These are phyloP conservation scores for Theodoxus fluviatilis DNA, from an alignment of 2,888 invertebrate species.

Conservation along the genomic window DNA sequence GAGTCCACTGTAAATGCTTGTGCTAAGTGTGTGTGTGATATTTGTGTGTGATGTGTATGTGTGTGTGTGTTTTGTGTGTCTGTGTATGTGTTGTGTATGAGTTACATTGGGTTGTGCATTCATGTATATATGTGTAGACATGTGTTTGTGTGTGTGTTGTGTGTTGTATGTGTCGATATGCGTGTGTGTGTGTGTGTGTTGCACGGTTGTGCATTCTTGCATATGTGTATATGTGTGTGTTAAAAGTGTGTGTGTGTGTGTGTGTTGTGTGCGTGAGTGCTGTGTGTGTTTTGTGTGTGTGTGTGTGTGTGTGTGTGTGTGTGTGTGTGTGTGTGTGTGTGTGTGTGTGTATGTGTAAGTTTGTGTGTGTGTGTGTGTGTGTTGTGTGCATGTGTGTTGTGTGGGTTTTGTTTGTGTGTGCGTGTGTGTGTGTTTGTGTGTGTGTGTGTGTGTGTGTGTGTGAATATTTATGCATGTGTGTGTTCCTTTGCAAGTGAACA, in stretches of 20 bases:
- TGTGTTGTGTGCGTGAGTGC: too few relatives aligned
- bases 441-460: slow-evolving; percentile 6
- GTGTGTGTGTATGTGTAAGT: slow-evolving; percentile 11
- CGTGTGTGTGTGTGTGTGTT: slow-evolving; percentile 4
- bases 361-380: not conserved
- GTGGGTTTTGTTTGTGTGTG: not conserved
- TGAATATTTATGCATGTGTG: slow-evolving; percentile 7
- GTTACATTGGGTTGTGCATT: not conserved
- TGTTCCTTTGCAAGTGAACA: slow-evolving; percentile 7
- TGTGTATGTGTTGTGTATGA: slow-evolving; percentile 6
- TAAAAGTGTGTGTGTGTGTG: slow-evolving; percentile 1
- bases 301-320: slow-evolving; percentile 1
- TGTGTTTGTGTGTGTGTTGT: slow-evolving; percentile 16
- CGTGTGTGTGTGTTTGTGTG: slow-evolving; percentile 10
- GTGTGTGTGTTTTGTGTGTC: slow-evolving; percentile 7
- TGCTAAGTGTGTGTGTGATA: slow-evolving; percentile 4
- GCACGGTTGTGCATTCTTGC: too few relatives aligned
- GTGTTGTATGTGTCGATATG: not conserved
- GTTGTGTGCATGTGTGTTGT: not conserved
- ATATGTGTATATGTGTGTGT: slow-evolving; percentile 1
- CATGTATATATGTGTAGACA: not conserved
- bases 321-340: slow-evolving; percentile 10
- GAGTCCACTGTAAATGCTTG: not conserved
- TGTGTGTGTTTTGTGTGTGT: slow-evolving; percentile 9
- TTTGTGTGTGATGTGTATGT: slow-evolving; percentile 13